A percentile compares a stretch with the other conserved stretches of the same genome.
Conservation (phyloP, 2,797 vertebrate genomes). For the Diceros bicornis region DNA sequence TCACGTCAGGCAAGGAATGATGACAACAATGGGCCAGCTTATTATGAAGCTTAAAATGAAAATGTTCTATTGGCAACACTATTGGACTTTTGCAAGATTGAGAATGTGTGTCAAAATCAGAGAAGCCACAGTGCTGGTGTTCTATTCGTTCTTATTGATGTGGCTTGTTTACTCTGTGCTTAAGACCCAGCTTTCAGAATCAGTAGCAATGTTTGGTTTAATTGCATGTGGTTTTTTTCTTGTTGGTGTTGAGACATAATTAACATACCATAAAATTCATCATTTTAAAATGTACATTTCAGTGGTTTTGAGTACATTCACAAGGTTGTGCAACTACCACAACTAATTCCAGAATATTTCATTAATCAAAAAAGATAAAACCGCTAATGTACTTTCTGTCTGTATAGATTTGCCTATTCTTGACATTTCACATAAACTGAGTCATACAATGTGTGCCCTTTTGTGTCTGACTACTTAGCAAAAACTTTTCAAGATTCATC, state of each 20-base stretch:
- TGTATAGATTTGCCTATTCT: not conserved
- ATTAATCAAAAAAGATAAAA: not conserved
- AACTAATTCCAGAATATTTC: not conserved
- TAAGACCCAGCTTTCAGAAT: slow-evolving; percentile 55
- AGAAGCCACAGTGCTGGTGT: not conserved
- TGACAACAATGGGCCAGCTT: slow-evolving; percentile 39
- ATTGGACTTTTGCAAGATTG: slow-evolving; percentile 51
- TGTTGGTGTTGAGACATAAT: not conserved
- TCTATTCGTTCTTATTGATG: slow-evolving; percentile 58
- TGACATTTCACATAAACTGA: slow-evolving; percentile 1
- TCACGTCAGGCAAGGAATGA: slow-evolving; percentile 75
- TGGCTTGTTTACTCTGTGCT: not conserved
- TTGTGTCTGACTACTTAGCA: not conserved
- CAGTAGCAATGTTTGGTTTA: slow-evolving; percentile 16
- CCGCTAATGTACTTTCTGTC: not conserved
- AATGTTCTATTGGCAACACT: slow-evolving; percentile 51
- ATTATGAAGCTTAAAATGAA: slow-evolving; percentile 77
- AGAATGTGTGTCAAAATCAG: slow-evolving; percentile 42
- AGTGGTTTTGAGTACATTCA: not conserved
- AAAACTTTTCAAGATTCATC: not conserved
- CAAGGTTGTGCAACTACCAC: not conserved
- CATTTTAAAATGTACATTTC: not conserved
- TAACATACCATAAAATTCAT: not conserved
- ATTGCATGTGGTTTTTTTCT: not conserved
- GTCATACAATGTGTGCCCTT: not conserved